phyloP scores from a whole-genome alignment of 2,888 invertebrate species.

The Protophormia terraenovae region DNA sequence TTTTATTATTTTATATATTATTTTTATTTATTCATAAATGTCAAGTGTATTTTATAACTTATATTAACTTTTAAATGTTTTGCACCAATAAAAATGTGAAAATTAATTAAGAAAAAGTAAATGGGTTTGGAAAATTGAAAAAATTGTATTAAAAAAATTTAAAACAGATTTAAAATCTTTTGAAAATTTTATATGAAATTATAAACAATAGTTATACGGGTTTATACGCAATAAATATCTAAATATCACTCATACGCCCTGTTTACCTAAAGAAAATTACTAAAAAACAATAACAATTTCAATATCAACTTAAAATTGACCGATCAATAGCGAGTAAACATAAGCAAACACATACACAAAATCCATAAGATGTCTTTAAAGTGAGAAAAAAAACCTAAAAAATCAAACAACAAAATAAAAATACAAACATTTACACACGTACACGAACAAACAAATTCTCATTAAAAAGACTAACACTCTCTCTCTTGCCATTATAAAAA shows the following conservation, averaged over 20 bases:
- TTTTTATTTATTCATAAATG: slow-evolving; percentile 20
- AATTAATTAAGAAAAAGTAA: slow-evolving; percentile 38
- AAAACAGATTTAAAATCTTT: no score
- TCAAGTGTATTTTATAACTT: slow-evolving; percentile 17
- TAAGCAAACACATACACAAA: not conserved
- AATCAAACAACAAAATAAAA: no score
- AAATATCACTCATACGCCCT: not conserved
- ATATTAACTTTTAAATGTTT: slow-evolving; percentile 43
- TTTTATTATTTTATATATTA: not conserved
- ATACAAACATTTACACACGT: not conserved
- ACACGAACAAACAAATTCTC: not conserved
- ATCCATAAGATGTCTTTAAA: not conserved
- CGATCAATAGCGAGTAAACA: not conserved
- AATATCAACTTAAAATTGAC: not conserved
- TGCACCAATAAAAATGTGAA: slow-evolving; percentile 30
- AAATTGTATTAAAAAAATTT: no score
- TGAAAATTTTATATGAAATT: no score
- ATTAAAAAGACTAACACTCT: no score
- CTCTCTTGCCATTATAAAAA: no score
- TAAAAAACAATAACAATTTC: not conserved
- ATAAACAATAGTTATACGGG: not conserved
- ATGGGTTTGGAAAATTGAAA: not conserved
- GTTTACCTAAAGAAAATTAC: not conserved
- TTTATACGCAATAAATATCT: not conserved
- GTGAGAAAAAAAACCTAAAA: no score